phyloP scores from a whole-genome alignment of 2,113 vertebrate species.

The Onychorhynchus coronatus region DNA sequence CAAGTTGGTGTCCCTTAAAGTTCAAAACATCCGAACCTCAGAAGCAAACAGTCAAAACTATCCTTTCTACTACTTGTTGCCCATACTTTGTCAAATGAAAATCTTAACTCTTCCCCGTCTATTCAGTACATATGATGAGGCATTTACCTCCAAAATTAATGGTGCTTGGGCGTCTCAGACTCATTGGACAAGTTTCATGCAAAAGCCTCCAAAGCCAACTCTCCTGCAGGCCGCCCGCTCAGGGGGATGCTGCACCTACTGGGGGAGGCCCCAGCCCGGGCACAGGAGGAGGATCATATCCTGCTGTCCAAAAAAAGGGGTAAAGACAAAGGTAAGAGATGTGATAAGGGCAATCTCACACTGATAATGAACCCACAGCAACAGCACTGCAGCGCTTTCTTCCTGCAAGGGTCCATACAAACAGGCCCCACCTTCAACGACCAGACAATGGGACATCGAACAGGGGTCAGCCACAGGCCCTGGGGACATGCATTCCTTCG shows the following conservation, averaged over 20 bases:
- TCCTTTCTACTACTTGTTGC: not conserved
- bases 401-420: not conserved
- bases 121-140: conserved; percentile 1
- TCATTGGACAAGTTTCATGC: conserved; percentile 59
- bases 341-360: not conserved
- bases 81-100: not conserved
- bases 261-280: conserved; percentile 35
- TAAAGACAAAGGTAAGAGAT: conserved; percentile 19
- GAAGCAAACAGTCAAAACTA: not conserved
- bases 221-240: conserved; percentile 27
- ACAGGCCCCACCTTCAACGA: not conserved
- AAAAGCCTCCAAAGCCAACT: conserved; percentile 41
- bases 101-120: not conserved
- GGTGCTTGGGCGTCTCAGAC: conserved; percentile 63
- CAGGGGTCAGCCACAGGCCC: not conserved
- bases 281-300: conserved; percentile 40
- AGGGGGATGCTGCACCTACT: conserved; percentile 18
- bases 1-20: conserved; percentile 40
- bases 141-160: conserved; percentile 59
- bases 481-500: not conserved
- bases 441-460: not conserved
- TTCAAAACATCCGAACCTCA: not conserved
- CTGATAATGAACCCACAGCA: not conserved
- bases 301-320: conserved; percentile 40
- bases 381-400: not conserved